Conservation (phyloP, 2,113 vertebrate genomes). For the Sylvia atricapilla region DNA sequence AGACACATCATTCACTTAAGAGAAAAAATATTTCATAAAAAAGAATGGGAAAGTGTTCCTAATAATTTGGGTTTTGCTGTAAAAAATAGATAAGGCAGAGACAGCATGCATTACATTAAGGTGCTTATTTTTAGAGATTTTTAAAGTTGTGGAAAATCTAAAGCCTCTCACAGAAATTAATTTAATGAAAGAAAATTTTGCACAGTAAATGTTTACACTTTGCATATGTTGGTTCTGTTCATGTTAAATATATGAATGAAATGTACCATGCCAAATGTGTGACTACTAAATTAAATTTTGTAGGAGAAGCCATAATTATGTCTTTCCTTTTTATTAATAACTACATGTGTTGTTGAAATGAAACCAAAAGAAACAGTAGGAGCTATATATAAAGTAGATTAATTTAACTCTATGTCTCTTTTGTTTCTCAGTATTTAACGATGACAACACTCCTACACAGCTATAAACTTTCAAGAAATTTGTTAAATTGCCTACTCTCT, state of each 20-base stretch:
- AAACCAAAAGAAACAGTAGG: neutral
- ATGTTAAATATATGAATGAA: neutral
- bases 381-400: neutral
- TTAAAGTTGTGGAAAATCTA: neutral
- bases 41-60: accelerated
- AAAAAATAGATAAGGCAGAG: neutral
- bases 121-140: neutral
- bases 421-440: neutral
- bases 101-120: neutral
- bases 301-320: neutral
- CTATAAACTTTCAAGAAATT: neutral
- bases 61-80: neutral
- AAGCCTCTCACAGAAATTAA: neutral
- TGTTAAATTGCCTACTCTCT: neutral
- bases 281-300: neutral
- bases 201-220: neutral
- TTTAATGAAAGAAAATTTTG: neutral
- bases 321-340: neutral
- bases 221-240: neutral
- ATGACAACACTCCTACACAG: neutral
- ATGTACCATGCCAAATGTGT: neutral
- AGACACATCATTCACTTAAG: neutral
- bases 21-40: neutral
- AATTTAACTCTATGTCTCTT: neutral
- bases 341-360: neutral